These are phyloP conservation scores for Drosophila repletoides DNA, from an alignment of 1,140 invertebrate species.

Conservation along the genomic window DNA sequence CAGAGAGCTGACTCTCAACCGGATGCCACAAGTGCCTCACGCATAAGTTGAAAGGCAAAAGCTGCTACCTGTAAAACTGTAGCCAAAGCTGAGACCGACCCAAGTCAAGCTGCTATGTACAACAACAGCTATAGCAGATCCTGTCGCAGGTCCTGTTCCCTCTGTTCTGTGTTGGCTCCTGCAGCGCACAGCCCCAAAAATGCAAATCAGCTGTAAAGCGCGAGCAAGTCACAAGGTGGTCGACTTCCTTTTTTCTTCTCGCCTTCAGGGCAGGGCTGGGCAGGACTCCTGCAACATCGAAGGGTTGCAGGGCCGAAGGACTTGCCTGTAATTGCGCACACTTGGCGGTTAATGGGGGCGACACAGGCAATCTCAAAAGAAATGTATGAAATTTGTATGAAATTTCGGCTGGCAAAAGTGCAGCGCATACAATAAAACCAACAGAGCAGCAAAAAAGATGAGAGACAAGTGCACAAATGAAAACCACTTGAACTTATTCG, in stretches of 20 bases:
- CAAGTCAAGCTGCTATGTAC: conserved; percentile 33
- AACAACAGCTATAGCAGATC: conserved; percentile 12
- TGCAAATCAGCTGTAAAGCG: conserved; percentile 73
- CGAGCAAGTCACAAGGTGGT: conserved; percentile 16
- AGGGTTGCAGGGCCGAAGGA: conserved; percentile 7
- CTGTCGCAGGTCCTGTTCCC: background rate
- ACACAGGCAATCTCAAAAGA: conserved; percentile 74
- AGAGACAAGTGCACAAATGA: background rate
- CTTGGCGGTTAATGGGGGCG: conserved; percentile 74
- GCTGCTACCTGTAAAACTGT: conserved; percentile 4
- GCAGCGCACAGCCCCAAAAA: conserved; percentile 59
- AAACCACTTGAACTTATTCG: conserved; percentile 1
- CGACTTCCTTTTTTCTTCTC: conserved; percentile 1
- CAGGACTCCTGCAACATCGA: background rate
- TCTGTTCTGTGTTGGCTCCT: conserved; percentile 40
- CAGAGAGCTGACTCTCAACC: conserved; percentile 31
- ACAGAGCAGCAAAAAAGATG: background rate
- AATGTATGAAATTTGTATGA: conserved; percentile 76
- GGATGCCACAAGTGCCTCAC: conserved; percentile 73
- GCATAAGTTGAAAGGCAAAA: conserved; percentile 49
- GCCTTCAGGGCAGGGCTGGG: too few relatives aligned
- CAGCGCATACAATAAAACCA: conserved; percentile 37
- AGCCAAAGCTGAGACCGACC: conserved; percentile 1
- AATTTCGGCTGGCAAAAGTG: conserved; percentile 57
- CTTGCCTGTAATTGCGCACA: conserved; percentile 66